phyloP scores from a whole-genome alignment of 2,113 vertebrate genomes.

The Corydoras sp. region DNA sequence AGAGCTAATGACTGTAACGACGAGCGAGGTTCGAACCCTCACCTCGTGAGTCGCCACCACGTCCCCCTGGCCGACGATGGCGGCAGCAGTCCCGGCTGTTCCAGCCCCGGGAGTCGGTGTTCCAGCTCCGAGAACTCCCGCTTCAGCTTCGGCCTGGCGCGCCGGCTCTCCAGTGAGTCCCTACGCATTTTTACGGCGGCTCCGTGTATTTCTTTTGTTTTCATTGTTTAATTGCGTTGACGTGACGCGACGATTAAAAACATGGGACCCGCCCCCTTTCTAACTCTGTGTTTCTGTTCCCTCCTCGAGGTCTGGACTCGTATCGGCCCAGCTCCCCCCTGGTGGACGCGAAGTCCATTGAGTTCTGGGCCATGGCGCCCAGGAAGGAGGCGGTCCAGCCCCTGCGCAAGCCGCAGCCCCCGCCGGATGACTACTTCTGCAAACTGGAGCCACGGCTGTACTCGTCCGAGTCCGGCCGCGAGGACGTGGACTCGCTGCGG shows the following conservation, averaged over 20 bases:
- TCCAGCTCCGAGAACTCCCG: slow-evolving; percentile 71
- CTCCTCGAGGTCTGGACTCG: slow-evolving; percentile 66
- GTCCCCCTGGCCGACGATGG: slow-evolving; percentile 23
- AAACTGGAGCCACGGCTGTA: slow-evolving; percentile 82
- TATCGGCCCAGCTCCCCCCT: slow-evolving; percentile 76
- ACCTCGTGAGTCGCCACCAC: slow-evolving; percentile 47
- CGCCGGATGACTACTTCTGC: slow-evolving; percentile 73
- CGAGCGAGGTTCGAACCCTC: slow-evolving; percentile 69
- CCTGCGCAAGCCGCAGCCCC: slow-evolving; percentile 68
- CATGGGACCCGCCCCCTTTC: too few relatives aligned
- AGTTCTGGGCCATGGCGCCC: slow-evolving; percentile 76
- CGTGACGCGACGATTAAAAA: too few relatives aligned
- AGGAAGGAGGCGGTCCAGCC: slow-evolving; percentile 82
- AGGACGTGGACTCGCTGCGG: slow-evolving; percentile 79
- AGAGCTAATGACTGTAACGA: slow-evolving; percentile 74
- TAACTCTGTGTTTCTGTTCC: neutral
- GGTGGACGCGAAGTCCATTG: slow-evolving; percentile 78
- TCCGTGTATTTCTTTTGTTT: too few relatives aligned
- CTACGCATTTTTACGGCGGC: too few relatives aligned
- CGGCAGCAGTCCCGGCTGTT: slow-evolving; percentile 52
- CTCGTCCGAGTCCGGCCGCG: slow-evolving; percentile 67
- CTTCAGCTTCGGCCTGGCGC: slow-evolving; percentile 75
- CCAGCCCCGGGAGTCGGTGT: slow-evolving; percentile 63
- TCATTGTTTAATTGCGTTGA: too few relatives aligned
- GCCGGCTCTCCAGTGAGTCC: slow-evolving; percentile 75